These are phyloP conservation scores for Gymnogyps californianus DNA, from an alignment of 2,113 vertebrate species.

Conservation along the genomic window DNA sequence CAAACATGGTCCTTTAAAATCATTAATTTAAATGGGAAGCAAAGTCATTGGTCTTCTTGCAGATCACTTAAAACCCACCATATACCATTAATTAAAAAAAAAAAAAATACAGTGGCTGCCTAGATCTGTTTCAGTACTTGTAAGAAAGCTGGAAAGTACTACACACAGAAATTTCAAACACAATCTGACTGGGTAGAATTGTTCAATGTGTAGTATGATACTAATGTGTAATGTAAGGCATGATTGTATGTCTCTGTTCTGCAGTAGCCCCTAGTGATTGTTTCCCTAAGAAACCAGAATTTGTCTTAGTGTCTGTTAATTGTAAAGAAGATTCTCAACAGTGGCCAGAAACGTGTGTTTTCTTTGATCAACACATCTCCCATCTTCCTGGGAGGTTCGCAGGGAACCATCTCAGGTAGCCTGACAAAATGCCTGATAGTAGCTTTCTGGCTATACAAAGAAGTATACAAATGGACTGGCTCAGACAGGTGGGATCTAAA, in stretches of 20 bases:
- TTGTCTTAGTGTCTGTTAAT: not conserved
- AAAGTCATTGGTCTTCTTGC: not conserved
- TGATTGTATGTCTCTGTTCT: not conserved
- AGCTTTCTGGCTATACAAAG: not conserved
- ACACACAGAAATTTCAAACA: not conserved
- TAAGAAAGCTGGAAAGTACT: not conserved
- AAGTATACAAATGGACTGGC: not conserved
- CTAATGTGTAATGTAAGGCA: not conserved
- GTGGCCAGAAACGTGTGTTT: not conserved
- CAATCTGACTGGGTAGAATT: not conserved
- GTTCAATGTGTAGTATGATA: accelerated
- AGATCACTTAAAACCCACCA: not conserved
- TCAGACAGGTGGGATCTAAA: not conserved
- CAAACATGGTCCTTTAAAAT: not conserved
- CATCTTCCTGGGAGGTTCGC: not conserved
- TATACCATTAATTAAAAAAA: not conserved
- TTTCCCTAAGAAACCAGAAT: not conserved
- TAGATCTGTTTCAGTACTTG: not conserved
- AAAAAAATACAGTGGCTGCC: not conserved
- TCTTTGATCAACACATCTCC: not conserved
- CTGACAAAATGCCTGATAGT: not conserved
- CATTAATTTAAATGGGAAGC: not conserved
- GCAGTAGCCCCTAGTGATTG: not conserved
- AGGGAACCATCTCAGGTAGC: not conserved
- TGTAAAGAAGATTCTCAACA: not conserved